These are phyloP conservation scores for Popillia japonica DNA, from an alignment of 1,140 invertebrate species.

Conservation along the genomic window DNA sequence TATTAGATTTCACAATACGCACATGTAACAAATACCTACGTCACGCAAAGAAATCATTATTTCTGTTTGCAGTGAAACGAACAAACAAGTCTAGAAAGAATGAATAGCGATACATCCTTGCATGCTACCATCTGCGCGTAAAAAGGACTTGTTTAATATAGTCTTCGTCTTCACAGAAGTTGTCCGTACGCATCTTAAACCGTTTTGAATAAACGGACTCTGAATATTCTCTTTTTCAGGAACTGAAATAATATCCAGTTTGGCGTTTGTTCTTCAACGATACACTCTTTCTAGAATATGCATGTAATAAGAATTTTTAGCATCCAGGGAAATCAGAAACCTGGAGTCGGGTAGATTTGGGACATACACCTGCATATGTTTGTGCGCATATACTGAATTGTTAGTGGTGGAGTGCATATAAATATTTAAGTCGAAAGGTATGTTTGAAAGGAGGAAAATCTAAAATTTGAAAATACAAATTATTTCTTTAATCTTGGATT, in stretches of 20 bases:
- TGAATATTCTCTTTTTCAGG: not conserved
- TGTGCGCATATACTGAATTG: not conserved
- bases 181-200: not conserved
- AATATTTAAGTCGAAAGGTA: not conserved
- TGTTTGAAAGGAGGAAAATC: not conserved
- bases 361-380: not conserved
- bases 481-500: too few relatives aligned
- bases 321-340: not conserved
- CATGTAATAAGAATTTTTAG: not conserved
- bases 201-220: not conserved
- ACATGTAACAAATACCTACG: not conserved
- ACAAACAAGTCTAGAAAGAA: not conserved
- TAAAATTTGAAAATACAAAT: not conserved
- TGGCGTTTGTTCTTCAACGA: not conserved
- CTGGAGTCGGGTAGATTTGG: not conserved
- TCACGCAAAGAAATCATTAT: slow-evolving; percentile 11
- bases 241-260: not conserved
- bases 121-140: not conserved
- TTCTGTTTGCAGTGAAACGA: not conserved
- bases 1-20: not conserved
- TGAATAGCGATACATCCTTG: not conserved
- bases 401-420: not conserved
- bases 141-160: not conserved
- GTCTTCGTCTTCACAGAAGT: not conserved
- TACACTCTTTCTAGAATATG: not conserved